Evolutionary conservation across 2,113 vertebrate genomes (phyloP), one percentile per base, ranked within the genome.

Genomic region (Chiloscyllium plagiosum): DNA sequence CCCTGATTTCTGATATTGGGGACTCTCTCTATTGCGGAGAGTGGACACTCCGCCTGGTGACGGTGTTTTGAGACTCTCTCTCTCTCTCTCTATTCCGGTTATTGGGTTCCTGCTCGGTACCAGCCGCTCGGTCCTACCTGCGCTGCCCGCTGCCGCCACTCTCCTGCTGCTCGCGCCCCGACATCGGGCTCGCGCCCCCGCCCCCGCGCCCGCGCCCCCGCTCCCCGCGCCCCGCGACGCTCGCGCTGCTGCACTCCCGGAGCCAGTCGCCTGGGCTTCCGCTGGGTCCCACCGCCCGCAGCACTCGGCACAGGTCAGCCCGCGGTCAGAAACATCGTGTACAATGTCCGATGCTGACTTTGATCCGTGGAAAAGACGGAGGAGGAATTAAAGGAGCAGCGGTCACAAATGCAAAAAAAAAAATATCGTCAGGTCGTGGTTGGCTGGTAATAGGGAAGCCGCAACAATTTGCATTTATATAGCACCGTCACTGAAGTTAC

Each of bases 261-360:
- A 92, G 24, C 26, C 26, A 61, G 26, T 24, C 50, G 76, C 33
- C 76, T 3, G 76, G 1, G 76, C n/a, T 42, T 83, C 78, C 78
- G 61, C 56, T 33, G 56, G 89, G 56, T 66, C 56, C 89, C 33
- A 66, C 56, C 19, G 61, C 13, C 26, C 52, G 87, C 1, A 4
- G 0, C 1, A 0, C 8, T 29, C 26, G 0, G 70, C 2, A 4
- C 4, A 4, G 69, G 20, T 24, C 6, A 1, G 1, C 24, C 24
- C 6, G 24, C 56, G 56, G 56, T 12, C 56, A 10, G 56, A 61
- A 61, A 12, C 56, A 24, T 20, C 26, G 69, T 26, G 3, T 22
- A 26, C 2, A 70, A 70, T 17, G 2, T 5, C 0, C 1, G 0
- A 65, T 56, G 8, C 26, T 87, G 47, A 37, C 72, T 3, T n/a